Conservation (phyloP, 2,888 invertebrate genomes). For the Amphipoea oculea region DNA sequence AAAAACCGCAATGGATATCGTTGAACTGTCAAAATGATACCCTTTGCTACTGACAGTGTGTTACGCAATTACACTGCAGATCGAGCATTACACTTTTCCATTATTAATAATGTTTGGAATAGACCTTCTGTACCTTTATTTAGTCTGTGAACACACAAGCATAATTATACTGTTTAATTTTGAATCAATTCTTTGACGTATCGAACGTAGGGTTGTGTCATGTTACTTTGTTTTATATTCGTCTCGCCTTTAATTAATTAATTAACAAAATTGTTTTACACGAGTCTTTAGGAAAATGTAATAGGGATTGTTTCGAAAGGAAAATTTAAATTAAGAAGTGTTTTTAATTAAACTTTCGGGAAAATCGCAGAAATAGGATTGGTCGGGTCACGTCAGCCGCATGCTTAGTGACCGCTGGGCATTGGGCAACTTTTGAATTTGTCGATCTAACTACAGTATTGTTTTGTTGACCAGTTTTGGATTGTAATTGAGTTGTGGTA, state of each 20-base stretch:
- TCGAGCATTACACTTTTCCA: neutral
- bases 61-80: neutral
- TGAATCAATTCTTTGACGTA: conserved; percentile 39
- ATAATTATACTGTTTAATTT: conserved; percentile 27
- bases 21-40: no score
- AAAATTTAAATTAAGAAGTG: neutral
- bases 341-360: neutral
- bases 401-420: neutral
- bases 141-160: neutral
- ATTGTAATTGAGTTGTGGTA: neutral
- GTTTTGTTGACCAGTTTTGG: neutral
- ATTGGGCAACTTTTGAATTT: neutral
- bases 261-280: conserved; percentile 30
- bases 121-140: conserved; percentile 11
- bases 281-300: conserved; percentile 11
- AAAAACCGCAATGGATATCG: no score
- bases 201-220: conserved; percentile 38
- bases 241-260: conserved; percentile 18
- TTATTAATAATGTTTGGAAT: no score
- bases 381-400: neutral
- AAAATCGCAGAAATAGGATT: neutral
- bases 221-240: conserved; percentile 17
- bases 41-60: no score
- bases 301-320: neutral
- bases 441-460: neutral